phyloP scores from a whole-genome alignment of 2,113 vertebrate genomes.

The Panthera uncia region DNA sequence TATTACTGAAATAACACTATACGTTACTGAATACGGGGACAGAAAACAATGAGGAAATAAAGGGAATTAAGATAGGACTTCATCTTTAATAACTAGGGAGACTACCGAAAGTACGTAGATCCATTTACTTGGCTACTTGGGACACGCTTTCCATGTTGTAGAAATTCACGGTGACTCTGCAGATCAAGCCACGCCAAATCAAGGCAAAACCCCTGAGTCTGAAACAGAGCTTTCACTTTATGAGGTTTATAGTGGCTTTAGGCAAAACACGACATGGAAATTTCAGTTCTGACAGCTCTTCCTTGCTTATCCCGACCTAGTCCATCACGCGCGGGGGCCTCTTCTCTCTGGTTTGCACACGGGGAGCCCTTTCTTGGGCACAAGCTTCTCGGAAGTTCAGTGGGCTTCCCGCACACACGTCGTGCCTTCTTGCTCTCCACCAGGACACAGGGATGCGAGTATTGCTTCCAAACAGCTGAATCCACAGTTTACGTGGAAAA shows the following conservation, averaged over 20 bases:
- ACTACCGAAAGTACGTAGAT: not conserved
- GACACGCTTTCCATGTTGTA: slow-evolving; percentile 33
- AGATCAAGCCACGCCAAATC: slow-evolving; percentile 31
- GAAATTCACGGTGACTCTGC: slow-evolving; percentile 12
- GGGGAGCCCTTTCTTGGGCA: accelerated
- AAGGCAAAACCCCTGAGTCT: not conserved
- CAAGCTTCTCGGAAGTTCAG: not conserved
- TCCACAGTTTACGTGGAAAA: too few species aligned
- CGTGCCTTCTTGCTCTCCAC: accelerated
- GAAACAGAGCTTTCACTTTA: not conserved
- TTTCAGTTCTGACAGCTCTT: not conserved
- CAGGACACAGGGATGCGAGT: not conserved
- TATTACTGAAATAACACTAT: slow-evolving; percentile 48
- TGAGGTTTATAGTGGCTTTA: not conserved
- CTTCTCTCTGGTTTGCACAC: not conserved
- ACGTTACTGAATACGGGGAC: slow-evolving; percentile 63
- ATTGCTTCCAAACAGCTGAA: not conserved
- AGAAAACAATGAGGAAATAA: slow-evolving; percentile 67
- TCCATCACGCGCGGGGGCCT: not conserved
- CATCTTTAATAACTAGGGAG: slow-evolving; percentile 36
- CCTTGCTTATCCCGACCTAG: accelerated
- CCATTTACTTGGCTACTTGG: not conserved
- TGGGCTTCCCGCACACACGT: not conserved
- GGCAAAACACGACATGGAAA: not conserved
- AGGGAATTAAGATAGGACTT: slow-evolving; percentile 22